Base-by-base conservation (phyloP, 2,888 invertebrate species). In the Cryptus armator region DNA sequence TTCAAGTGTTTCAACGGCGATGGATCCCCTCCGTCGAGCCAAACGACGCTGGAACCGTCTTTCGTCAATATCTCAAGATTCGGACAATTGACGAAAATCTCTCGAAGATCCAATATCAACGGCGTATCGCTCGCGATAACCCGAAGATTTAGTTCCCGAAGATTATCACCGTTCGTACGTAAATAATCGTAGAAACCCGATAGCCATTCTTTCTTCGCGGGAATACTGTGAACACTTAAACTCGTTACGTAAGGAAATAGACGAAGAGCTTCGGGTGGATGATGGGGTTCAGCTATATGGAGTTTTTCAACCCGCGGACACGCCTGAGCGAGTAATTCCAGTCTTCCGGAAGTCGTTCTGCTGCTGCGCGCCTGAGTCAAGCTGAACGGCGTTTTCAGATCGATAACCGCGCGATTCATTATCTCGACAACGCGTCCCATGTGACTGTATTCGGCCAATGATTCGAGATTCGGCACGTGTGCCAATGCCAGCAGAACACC, bases 381-480 rank as follows among this genome's bases (percentile, higher is more conserved):
- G 59, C 90, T 91, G 77, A 94, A 94, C 12, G 91, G 91, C 10
- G 91, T 88, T 59, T 92, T 91, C 10, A 91, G 88, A 16, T 89
- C 90, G 7, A 91, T 87, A 16, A 88, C 87, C n/a, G 88, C 91
- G 72, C 89, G 87, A 75, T 92, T 92, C 89, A 94, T 92, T 2
- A 93, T 91, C 79, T 94, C 94, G 1, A 94, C 90, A 0, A 94
- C 94, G 29, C 93, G 89, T 9, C 93, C 94, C 88, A 94, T 93
- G 88, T 94, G 93, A 68, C 89, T 92, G 87, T 94, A 94, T 37
- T 94, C 94, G 0, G 93, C 94, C 46, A 94, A 83, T 1, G 94
- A 94, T 82, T 94, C 93, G 67, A 94, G 85, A 29, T 88, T 90
- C 2, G 94, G 92, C 10, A 93, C 92, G 74, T 94, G 92, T 59